Conservation (phyloP, 2,113 vertebrate species). For the Pluvialis apricaria region DNA sequence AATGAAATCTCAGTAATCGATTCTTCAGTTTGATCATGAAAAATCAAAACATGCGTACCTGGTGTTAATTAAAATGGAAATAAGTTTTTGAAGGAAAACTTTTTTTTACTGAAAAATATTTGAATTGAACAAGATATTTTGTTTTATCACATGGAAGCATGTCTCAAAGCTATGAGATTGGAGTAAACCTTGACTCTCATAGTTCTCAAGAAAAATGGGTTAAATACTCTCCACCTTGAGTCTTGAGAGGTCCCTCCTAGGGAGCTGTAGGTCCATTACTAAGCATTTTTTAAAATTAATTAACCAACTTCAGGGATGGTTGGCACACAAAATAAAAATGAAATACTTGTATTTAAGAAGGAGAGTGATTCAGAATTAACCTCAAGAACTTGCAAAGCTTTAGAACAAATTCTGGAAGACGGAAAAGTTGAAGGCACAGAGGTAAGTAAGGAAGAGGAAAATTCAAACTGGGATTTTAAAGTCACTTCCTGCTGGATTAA, state of each 20-base stretch:
- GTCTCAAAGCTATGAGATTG: neutral
- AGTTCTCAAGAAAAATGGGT: neutral
- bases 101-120: neutral
- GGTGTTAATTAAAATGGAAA: neutral
- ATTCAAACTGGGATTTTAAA: neutral
- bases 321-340: neutral
- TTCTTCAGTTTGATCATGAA: neutral
- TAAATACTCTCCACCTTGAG: neutral
- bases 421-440: neutral
- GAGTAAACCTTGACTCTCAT: neutral
- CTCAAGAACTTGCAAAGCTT: neutral
- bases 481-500: neutral
- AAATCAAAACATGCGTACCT: neutral
- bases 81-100: neutral
- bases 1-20: neutral
- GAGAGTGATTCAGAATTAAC: neutral
- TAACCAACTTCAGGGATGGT: neutral
- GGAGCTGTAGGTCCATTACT: neutral
- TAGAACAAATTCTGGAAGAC: neutral
- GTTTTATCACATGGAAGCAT: neutral
- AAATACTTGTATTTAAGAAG: neutral
- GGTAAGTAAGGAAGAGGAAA: neutral
- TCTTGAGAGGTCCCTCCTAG: neutral
- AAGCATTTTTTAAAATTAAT: neutral
- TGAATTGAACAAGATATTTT: neutral